phyloP scores from a whole-genome alignment of 2,797 vertebrate species.

The Poliocrania exsul region DNA sequence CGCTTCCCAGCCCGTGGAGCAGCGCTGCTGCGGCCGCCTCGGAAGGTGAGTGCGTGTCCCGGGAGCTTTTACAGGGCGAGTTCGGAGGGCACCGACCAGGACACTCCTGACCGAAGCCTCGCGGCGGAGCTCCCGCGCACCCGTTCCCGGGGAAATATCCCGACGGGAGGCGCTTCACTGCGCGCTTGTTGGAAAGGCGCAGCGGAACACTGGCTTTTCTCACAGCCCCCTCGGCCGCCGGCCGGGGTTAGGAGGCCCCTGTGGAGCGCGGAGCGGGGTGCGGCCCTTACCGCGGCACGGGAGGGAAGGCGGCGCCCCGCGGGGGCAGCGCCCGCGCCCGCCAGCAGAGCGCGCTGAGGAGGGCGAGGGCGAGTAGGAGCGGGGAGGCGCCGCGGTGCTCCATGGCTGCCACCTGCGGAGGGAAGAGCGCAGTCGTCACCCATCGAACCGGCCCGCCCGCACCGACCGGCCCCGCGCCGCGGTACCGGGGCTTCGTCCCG shows the following conservation, averaged over 20 bases:
- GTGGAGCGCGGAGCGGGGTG: background rate
- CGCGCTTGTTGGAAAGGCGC: no score
- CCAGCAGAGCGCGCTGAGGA: conserved; percentile 85
- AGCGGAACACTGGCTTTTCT: rapidly evolving
- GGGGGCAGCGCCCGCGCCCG: conserved; percentile 84
- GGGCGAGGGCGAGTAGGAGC: conserved; percentile 83
- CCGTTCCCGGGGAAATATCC: rapidly evolving
- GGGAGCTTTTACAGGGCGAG: rapidly evolving
- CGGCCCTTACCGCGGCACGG: conserved; percentile 42
- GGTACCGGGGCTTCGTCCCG: background rate
- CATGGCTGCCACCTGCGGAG: conserved; percentile 79
- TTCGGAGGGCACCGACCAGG: background rate
- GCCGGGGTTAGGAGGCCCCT: background rate
- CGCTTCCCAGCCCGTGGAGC: rapidly evolving
- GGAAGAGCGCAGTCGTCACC: conserved; percentile 40
- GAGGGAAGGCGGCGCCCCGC: conserved; percentile 34
- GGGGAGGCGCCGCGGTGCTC: conserved; percentile 85
- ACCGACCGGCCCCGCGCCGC: background rate
- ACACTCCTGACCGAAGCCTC: background rate
- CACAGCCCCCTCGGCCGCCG: background rate
- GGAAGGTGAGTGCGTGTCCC: background rate
- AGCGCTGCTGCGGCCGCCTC: background rate
- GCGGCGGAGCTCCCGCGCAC: no score
- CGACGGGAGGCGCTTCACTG: background rate
- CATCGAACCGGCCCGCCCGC: background rate